These are phyloP conservation scores for Syngnathus floridae DNA, from an alignment of 2,113 vertebrate genomes.

Conservation along the genomic window DNA sequence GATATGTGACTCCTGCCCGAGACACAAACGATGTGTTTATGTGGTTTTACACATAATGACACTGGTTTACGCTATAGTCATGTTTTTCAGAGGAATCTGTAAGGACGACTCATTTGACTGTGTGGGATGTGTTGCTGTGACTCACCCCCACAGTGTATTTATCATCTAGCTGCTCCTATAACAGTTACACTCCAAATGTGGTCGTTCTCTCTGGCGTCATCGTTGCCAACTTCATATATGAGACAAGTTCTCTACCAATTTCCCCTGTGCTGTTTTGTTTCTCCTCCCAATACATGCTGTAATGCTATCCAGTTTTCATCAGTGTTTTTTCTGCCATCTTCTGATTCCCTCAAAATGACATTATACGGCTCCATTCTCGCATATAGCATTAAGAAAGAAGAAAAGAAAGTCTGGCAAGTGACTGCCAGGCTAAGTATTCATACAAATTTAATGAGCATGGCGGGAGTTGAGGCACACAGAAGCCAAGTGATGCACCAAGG, in stretches of 20 bases:
- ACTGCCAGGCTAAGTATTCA: constrained; percentile 60
- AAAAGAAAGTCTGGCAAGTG: constrained; percentile 40
- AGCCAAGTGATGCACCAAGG: constrained; percentile 30
- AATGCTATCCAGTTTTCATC: constrained; percentile 37
- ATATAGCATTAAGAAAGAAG: constrained; percentile 33
- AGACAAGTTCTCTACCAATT: constrained; percentile 30
- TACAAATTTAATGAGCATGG: constrained; percentile 73
- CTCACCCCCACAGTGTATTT: constrained; percentile 39
- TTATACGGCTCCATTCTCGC: constrained; percentile 43
- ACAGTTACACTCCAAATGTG: constrained; percentile 13
- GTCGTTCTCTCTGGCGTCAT: constrained; percentile 31
- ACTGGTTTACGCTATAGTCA: background rate
- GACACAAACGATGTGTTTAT: background rate
- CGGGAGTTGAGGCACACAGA: constrained; percentile 47
- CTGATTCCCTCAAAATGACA: constrained; percentile 32
- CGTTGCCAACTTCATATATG: constrained; percentile 26
- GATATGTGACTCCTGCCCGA: too few species aligned
- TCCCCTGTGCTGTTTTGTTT: background rate
- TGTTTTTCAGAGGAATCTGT: background rate
- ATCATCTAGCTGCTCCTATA: constrained; percentile 19
- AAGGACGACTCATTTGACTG: constrained; percentile 32
- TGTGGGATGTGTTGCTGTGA: constrained; percentile 41
- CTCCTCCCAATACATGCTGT: background rate
- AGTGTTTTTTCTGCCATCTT: constrained; percentile 37
- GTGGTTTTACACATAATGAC: background rate